Evolutionary conservation across 1,140 invertebrate genomes (phyloP).

Genomic region (Drosophila kepulauana): DNA sequence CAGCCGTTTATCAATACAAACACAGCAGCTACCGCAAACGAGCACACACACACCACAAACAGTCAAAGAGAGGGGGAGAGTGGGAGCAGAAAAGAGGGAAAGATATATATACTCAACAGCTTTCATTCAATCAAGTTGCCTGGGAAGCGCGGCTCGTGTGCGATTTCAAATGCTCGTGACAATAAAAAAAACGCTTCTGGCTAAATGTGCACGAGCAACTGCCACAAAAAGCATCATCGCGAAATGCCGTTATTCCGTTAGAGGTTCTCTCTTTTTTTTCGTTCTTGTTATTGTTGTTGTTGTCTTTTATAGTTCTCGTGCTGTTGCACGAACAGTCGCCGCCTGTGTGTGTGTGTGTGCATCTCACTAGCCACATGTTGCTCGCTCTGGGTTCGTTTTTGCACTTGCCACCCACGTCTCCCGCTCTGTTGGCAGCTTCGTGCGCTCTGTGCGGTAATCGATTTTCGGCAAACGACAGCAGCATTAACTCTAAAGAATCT

Average conservation of each 20-base stretch:
- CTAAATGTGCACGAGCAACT: constrained; percentile 41
- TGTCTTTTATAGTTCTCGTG: not conserved
- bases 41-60: not conserved
- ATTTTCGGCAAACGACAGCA: constrained; percentile 66
- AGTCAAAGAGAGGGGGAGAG: not conserved
- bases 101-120: constrained; percentile 9
- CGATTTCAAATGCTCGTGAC: constrained; percentile 44
- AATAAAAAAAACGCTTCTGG: constrained; percentile 58
- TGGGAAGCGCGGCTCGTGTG: constrained; percentile 14
- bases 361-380: constrained; percentile 66
- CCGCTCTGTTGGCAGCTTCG: constrained; percentile 6
- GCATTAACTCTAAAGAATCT: constrained; percentile 43
- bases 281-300: not conserved
- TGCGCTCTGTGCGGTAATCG: constrained; percentile 54
- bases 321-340: not conserved
- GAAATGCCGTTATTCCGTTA: constrained; percentile 23
- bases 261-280: not conserved
- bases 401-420: not conserved
- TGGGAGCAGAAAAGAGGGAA: not conserved
- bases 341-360: constrained; percentile 5
- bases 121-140: constrained; percentile 62
- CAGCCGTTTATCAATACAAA: constrained; percentile 39
- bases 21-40: constrained; percentile 11
- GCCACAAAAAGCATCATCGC: constrained; percentile 25
- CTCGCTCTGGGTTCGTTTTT: constrained; percentile 7